Percentiles rank a stretch among this genome's conserved stretches.
Evolutionary conservation across 1,140 invertebrate species (phyloP).

Genomic region (Cydia strobilella): DNA sequence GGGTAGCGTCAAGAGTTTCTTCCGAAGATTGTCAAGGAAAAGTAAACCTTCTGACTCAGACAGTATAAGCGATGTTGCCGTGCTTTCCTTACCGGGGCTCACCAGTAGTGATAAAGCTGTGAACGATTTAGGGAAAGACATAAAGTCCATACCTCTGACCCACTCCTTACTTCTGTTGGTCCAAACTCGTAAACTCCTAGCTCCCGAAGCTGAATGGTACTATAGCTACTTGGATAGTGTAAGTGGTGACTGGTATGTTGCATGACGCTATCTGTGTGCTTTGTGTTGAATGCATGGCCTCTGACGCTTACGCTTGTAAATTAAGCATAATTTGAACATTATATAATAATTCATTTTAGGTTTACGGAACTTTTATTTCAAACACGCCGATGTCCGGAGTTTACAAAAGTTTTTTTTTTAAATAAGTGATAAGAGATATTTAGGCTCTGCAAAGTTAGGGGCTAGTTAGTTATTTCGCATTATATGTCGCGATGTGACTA

Average conservation of each 20-base stretch:
- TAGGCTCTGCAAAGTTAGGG: no score
- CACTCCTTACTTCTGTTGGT: slow-evolving; percentile 61
- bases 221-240: slow-evolving; percentile 74
- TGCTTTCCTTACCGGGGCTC: slow-evolving; percentile 63
- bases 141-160: slow-evolving; percentile 60
- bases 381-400: no score
- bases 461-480: background rate
- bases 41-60: slow-evolving; percentile 50
- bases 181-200: slow-evolving; percentile 62
- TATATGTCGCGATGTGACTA: background rate
- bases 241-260: slow-evolving; percentile 64
- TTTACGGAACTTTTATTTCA: no score
- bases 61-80: slow-evolving; percentile 57
- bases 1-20: slow-evolving; percentile 54
- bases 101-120: slow-evolving; percentile 59
- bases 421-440: no score
- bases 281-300: slow-evolving; percentile 33
- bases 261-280: slow-evolving; percentile 49
- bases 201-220: slow-evolving; percentile 72
- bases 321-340: background rate
- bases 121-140: slow-evolving; percentile 63
- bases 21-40: slow-evolving; percentile 54
- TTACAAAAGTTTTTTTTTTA: no score
- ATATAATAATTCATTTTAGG: background rate
- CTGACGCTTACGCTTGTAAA: slow-evolving; percentile 28